Evolutionary conservation across 1,140 invertebrate genomes (phyloP).

Genomic region (Drosophila teissieri): DNA sequence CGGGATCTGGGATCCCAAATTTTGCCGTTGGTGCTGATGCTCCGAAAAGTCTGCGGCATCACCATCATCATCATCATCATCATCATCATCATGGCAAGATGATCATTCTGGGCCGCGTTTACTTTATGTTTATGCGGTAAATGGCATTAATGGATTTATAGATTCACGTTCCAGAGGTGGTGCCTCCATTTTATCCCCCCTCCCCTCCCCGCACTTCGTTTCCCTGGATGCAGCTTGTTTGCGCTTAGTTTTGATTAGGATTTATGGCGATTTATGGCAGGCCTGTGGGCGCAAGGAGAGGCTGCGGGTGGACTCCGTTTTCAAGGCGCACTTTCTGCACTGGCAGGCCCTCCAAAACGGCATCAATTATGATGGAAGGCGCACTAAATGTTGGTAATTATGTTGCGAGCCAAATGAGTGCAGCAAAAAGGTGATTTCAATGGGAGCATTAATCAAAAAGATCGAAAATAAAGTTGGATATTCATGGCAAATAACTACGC

Average conservation of each 20-base stretch:
- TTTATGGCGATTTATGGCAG: slow-evolving; percentile 72
- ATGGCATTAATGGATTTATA: slow-evolving; percentile 83
- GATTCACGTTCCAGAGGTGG: slow-evolving; percentile 53
- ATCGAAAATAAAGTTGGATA: neutral
- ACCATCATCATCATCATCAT: slow-evolving; percentile 1
- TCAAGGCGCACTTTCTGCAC: slow-evolving; percentile 1
- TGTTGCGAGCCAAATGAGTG: neutral
- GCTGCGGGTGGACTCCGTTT: neutral
- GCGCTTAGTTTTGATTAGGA: slow-evolving; percentile 75
- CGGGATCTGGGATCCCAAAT: slow-evolving; percentile 22
- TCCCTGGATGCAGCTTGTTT: slow-evolving; percentile 51
- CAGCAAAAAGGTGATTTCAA: neutral
- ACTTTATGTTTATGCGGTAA: slow-evolving; percentile 81
- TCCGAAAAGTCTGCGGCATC: slow-evolving; percentile 35
- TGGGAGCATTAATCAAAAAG: slow-evolving; percentile 15
- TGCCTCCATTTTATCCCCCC: neutral
- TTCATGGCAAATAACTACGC: neutral
- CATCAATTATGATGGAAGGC: slow-evolving; percentile 22
- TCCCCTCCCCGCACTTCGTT: neutral
- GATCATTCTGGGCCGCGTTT: slow-evolving; percentile 52
- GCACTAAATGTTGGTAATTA: slow-evolving; percentile 20
- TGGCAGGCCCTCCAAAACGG: slow-evolving; percentile 21
- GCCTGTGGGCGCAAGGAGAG: slow-evolving; percentile 11
- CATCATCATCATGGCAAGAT: slow-evolving; percentile 1
- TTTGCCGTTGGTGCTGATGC: slow-evolving; percentile 55